A percentile compares a stretch with the other conserved stretches of the same genome.
Conservation (phyloP, 2,797 vertebrate species). For the Sparus aurata region DNA sequence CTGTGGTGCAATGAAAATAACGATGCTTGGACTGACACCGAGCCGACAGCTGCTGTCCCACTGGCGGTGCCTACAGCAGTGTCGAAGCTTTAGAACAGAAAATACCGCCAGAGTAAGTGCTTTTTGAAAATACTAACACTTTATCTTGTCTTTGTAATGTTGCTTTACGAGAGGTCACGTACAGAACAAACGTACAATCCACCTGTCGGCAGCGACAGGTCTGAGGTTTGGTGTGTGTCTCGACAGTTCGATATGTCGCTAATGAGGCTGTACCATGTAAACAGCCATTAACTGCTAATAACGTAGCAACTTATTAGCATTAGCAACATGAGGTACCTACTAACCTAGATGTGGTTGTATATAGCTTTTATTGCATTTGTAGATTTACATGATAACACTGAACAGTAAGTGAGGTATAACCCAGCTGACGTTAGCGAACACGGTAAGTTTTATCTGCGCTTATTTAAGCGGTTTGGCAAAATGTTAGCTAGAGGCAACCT, state of each 20-base stretch:
- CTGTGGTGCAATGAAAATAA: not conserved
- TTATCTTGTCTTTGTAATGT: not conserved
- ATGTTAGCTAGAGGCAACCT: no score
- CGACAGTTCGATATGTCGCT: not conserved
- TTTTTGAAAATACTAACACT: no score
- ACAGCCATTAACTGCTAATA: no score
- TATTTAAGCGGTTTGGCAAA: no score
- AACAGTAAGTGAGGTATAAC: not conserved
- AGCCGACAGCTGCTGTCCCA: constrained; percentile 9
- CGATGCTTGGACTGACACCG: constrained; percentile 13
- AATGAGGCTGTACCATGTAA: no score
- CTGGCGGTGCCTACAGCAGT: constrained; percentile 6
- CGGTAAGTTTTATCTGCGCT: no score
- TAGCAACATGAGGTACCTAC: no score
- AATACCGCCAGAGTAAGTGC: constrained; percentile 58
- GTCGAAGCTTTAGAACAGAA: constrained; percentile 23
- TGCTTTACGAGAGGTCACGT: not conserved
- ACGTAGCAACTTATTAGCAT: no score
- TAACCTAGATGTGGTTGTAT: not conserved
- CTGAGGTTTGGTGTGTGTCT: not conserved
- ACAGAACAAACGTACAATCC: not conserved
- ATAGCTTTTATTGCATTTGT: not conserved
- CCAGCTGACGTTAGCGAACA: no score
- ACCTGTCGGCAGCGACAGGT: not conserved
- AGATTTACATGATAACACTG: not conserved